A percentile compares a stretch with the other conserved stretches of the same genome.
phyloP scores from a whole-genome alignment of 1,140 invertebrate species.

The Zaprionus taronus region DNA sequence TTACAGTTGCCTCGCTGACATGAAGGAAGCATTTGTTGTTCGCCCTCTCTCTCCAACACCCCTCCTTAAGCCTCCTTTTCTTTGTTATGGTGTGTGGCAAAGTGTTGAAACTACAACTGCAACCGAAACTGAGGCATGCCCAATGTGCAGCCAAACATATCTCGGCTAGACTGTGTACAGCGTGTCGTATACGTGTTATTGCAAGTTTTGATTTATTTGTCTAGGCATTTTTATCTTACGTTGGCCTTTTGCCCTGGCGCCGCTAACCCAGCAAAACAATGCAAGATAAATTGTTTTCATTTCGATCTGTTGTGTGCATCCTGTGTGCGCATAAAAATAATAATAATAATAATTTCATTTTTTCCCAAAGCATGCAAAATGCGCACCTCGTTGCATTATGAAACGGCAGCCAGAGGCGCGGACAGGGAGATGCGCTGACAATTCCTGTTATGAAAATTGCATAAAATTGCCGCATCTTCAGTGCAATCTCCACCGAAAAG shows the following conservation, averaged over 20 bases:
- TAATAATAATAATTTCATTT: conserved; percentile 65
- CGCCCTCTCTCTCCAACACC: conserved; percentile 4
- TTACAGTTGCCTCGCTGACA: conserved; percentile 77
- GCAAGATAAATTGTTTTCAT: conserved; percentile 52
- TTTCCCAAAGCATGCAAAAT: conserved; percentile 56
- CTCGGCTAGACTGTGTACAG: conserved; percentile 33
- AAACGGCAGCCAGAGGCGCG: conserved; percentile 58
- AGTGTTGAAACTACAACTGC: conserved; percentile 57
- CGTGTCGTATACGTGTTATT: conserved; percentile 76
- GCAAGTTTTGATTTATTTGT: conserved; percentile 75
- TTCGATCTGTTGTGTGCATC: conserved; percentile 43
- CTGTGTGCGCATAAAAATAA: conserved; percentile 34
- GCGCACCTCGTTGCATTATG: conserved; percentile 62
- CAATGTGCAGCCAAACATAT: conserved; percentile 47
- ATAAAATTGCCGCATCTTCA: conserved; percentile 76
- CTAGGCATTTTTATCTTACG: conserved; percentile 64
- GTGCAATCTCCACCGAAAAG: conserved; percentile 34
- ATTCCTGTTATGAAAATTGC: conserved; percentile 70
- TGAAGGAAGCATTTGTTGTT: conserved; percentile 77
- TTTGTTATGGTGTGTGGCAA: conserved; percentile 34
- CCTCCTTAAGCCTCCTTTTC: conserved; percentile 6
- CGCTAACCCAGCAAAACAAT: conserved; percentile 21
- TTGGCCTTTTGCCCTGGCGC: conserved; percentile 51
- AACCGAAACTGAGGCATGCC: conserved; percentile 57
- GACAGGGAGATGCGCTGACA: conserved; percentile 39